Base-by-base conservation (phyloP, 1,140 invertebrate species). In the Bombus sibiricus region DNA sequence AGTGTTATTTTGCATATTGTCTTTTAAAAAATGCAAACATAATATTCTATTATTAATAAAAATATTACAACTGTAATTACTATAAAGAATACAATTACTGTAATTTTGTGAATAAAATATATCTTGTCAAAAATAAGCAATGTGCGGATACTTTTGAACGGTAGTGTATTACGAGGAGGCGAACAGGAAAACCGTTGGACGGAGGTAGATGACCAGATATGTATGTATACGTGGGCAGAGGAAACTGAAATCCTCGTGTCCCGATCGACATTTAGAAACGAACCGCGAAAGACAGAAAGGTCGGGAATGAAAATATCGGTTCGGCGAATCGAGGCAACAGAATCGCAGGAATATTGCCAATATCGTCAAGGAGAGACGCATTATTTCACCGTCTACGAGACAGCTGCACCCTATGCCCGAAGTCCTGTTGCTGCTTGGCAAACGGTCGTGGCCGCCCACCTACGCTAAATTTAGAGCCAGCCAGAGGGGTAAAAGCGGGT, bases 391-490 rank as follows among this genome's bases (percentile, higher is more conserved):
- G 68, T 41, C 88, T 77, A 83, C 86, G 88, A 90, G 89, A 91
- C 92, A 90, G 88, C 86, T 90, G 92, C 89, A 90, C 88, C 88
- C 92, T 92, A 90, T 87, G 80, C 88, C 28, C 86, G 84, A 86
- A 88, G 87, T 91, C 91, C 90, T 92, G 88, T 88, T 81, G 91
- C 87, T 79, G 91, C 87, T 92, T 93, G 92, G 91, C 92, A 90
- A 93, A 88, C 91, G 91, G 81, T 86, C 79, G 87, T 77, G 85
- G 78, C 87, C 93, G 92, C 92, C 93, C 92, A 94, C 93, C 92
- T 91, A 94, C 92, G 91, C 92, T 94, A 94, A 93, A 93, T 93
- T 94, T 94, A 94, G 93, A 87, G 90, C 43, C 90, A 86, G 86
- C 91, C 82, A 87, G 91, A 90, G 87, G 88, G 83, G 76, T 59